A percentile compares a stretch with the other conserved stretches of the same genome.
Evolutionary conservation across 2,888 invertebrate species (phyloP).

Genomic region (Neoascia interrupta): DNA sequence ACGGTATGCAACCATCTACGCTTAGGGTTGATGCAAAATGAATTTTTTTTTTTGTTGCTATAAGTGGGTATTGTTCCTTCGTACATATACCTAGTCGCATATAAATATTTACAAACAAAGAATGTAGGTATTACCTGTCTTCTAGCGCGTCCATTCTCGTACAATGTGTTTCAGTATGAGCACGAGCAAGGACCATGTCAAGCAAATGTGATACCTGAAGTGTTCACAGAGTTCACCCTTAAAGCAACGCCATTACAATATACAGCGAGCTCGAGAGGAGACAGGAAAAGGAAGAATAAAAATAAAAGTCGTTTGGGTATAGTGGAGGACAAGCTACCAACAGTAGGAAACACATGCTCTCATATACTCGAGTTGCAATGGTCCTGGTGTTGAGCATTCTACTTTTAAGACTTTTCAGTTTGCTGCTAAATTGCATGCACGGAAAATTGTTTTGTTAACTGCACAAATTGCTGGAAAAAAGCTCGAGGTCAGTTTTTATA

Average conservation of each 20-base stretch:
- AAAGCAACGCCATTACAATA: neutral
- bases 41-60: neutral
- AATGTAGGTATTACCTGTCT: constrained; percentile 2
- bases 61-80: constrained; percentile 39
- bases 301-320: constrained; percentile 7
- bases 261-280: neutral
- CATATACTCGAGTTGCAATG: constrained; percentile 43
- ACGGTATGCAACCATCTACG: constrained; percentile 31
- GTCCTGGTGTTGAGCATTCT: constrained; percentile 35
- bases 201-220: constrained; percentile 44
- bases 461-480: no score
- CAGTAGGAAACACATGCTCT: constrained; percentile 48
- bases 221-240: no score
- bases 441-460: constrained; percentile 24
- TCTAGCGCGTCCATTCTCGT: constrained; percentile 45
- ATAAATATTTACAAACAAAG: neutral
- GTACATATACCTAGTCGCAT: neutral
- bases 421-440: constrained; percentile 24
- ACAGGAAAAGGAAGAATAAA: neutral
- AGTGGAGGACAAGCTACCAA: no score
- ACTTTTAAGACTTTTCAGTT: neutral
- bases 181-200: constrained; percentile 52
- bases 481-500: no score
- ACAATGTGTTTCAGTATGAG: constrained; percentile 47
- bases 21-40: neutral